A percentile compares a stretch with the other conserved stretches of the same genome.
Conservation (phyloP, 2,888 invertebrate genomes). For the Acleris cristana region DNA sequence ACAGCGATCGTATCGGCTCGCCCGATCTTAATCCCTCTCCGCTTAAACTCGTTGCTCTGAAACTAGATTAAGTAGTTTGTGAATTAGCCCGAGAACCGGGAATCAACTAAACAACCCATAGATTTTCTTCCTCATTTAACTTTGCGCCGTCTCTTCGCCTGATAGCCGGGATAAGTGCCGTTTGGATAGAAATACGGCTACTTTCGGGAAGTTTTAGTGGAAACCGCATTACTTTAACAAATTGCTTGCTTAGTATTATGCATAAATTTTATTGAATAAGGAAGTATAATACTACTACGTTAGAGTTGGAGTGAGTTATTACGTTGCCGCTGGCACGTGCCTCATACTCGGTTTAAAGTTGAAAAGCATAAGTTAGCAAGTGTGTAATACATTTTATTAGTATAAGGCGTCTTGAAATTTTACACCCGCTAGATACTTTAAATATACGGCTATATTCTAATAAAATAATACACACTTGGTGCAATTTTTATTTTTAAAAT, state of each 20-base stretch:
- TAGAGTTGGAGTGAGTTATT: neutral
- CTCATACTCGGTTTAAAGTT: conserved; percentile 11
- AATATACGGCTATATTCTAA: conserved; percentile 9
- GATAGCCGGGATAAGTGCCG: conserved; percentile 58
- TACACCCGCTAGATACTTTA: conserved; percentile 23
- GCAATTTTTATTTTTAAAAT: no score
- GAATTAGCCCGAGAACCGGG: conserved; percentile 61
- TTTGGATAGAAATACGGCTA: conserved; percentile 46
- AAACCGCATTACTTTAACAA: conserved; percentile 35
- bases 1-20: conserved; percentile 24
- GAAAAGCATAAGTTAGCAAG: conserved; percentile 14
- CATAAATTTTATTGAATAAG: conserved; percentile 11
- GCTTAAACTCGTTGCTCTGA: conserved; percentile 53
- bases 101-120: conserved; percentile 67
- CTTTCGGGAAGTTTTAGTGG: conserved; percentile 47
- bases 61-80: conserved; percentile 66
- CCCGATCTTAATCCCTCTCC: conserved; percentile 49
- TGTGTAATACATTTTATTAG: conserved; percentile 11
- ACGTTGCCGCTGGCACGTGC: neutral
- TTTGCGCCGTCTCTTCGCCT: conserved; percentile 51
- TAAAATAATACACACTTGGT: no score
- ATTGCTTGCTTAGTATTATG: conserved; percentile 21
- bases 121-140: conserved; percentile 75
- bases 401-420: conserved; percentile 23
- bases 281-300: conserved; percentile 3